These are phyloP conservation scores for Candidula unifasciata DNA, from an alignment of 2,888 invertebrate species.

Conservation along the genomic window DNA sequence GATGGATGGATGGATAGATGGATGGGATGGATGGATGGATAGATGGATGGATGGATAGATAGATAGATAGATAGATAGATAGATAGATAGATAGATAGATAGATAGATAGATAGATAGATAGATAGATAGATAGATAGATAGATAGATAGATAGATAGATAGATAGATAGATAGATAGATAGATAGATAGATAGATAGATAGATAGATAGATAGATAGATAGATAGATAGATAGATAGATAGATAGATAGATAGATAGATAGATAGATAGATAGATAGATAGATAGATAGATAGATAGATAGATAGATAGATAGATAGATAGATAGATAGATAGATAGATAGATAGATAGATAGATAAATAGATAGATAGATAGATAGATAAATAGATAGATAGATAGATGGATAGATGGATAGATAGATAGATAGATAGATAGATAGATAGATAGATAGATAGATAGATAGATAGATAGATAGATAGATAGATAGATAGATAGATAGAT, in stretches of 20 bases:
- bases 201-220: no score
- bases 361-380: no score
- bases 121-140: no score
- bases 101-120: neutral
- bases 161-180: no score
- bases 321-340: neutral
- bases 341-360: no score
- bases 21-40: slow-evolving; percentile 18
- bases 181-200: no score
- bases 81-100: slow-evolving; percentile 21
- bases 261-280: slow-evolving; percentile 8
- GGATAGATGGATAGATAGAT: neutral
- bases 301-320: neutral
- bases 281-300: neutral
- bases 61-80: slow-evolving; percentile 18
- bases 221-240: no score
- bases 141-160: no score
- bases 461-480: no score
- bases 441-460: no score
- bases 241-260: neutral
- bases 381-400: neutral
- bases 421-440: neutral
- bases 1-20: slow-evolving; percentile 6
- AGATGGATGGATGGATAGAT: slow-evolving; percentile 24
- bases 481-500: no score